Evolutionary conservation across 2,113 vertebrate genomes (phyloP).

Genomic region (Chinchilla lanigera): DNA sequence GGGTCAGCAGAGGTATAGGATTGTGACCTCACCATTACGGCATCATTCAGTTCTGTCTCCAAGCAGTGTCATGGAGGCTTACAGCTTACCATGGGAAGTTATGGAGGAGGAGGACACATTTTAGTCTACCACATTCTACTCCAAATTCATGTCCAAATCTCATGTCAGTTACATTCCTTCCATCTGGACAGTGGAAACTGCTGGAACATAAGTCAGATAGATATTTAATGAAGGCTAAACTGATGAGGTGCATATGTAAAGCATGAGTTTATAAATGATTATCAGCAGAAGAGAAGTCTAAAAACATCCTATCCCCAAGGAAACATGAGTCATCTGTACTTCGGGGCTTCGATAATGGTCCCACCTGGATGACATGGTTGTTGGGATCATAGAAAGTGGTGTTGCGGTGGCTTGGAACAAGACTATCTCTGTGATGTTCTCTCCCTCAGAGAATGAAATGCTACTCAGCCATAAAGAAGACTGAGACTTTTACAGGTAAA

Average conservation of each 20-base stretch:
- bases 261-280: too few relatives aligned
- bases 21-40: not conserved
- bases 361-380: too few relatives aligned
- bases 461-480: too few relatives aligned
- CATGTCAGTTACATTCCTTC: not conserved
- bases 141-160: too few relatives aligned
- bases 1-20: too few relatives aligned
- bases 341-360: too few relatives aligned
- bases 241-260: not conserved
- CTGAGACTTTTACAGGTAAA: too few relatives aligned
- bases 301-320: not conserved
- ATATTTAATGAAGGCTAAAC: not conserved
- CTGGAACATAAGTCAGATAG: not conserved
- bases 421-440: too few relatives aligned
- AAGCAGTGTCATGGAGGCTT: not conserved
- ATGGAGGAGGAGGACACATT: rapidly evolving
- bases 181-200: not conserved
- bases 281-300: not conserved
- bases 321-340: not conserved
- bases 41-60: not conserved
- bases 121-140: not conserved
- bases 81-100: not conserved
- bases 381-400: too few relatives aligned
- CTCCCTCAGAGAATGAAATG: too few relatives aligned
- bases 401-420: too few relatives aligned